phyloP scores from a whole-genome alignment of 2,888 invertebrate species.

The Temnothorax rugatulus region DNA sequence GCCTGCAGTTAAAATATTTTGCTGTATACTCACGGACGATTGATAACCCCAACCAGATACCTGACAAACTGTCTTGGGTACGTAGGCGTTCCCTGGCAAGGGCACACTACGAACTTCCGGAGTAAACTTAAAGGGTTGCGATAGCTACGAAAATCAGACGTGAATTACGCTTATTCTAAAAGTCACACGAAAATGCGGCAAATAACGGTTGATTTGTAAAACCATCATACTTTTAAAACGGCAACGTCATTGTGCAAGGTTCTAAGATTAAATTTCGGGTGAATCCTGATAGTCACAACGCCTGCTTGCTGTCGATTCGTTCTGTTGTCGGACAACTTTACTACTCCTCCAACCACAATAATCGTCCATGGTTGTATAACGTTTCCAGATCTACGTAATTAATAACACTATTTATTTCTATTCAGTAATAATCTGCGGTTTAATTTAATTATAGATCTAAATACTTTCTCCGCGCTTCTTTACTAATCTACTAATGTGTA shows the following conservation, averaged over 20 bases:
- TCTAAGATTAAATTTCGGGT: constrained; percentile 58
- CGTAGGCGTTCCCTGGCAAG: constrained; percentile 43
- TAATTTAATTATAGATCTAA: neutral
- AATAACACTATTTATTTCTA: neutral
- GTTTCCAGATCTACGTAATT: neutral
- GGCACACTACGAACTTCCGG: constrained; percentile 54
- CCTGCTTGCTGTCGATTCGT: constrained; percentile 68
- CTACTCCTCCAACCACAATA: constrained; percentile 76
- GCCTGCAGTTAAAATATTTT: neutral
- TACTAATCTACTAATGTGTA: neutral
- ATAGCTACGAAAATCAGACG: constrained; percentile 69
- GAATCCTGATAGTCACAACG: constrained; percentile 70
- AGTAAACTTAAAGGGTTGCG: constrained; percentile 68
- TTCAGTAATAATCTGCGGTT: neutral
- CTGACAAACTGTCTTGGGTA: constrained; percentile 70
- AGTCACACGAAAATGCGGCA: neutral
- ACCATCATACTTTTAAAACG: constrained; percentile 75
- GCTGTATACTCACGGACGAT: constrained; percentile 68
- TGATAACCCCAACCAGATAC: constrained; percentile 82
- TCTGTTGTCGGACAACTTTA: constrained; percentile 56
- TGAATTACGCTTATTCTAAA: neutral
- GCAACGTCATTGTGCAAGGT: constrained; percentile 80
- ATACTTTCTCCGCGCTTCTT: neutral
- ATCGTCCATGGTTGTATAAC: constrained; percentile 69
- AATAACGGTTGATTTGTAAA: neutral